These are phyloP conservation scores for Oreochromis aureus DNA, from an alignment of 2,113 vertebrate species.

Conservation along the genomic window DNA sequence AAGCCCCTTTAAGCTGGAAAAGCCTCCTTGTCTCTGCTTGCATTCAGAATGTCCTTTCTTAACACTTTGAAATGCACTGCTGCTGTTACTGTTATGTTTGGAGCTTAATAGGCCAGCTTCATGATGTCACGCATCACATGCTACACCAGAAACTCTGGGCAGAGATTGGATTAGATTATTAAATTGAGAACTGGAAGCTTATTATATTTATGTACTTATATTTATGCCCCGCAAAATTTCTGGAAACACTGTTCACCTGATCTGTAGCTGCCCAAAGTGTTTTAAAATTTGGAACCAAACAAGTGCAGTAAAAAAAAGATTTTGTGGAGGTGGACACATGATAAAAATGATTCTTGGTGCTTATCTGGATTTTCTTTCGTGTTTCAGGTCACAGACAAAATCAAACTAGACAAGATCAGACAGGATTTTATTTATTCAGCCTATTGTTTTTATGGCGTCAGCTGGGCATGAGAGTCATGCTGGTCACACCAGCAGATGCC, in stretches of 20 bases:
- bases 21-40: slow-evolving; percentile 16
- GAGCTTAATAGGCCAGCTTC: background rate
- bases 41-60: slow-evolving; percentile 5
- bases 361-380: background rate
- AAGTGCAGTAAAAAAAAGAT: background rate
- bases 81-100: slow-evolving; percentile 6
- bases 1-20: slow-evolving; percentile 8
- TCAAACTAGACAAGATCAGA: background rate
- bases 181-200: background rate
- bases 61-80: background rate
- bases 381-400: background rate
- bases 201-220: background rate
- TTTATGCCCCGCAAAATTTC: background rate
- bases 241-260: background rate
- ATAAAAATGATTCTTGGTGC: background rate
- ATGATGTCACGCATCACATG: background rate
- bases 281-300: background rate
- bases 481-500: background rate
- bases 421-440: background rate
- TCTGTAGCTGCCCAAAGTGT: background rate
- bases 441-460: background rate
- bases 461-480: background rate
- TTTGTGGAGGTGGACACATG: background rate
- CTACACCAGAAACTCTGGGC: background rate
- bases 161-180: background rate